Conservation (phyloP, 2,113 vertebrate genomes). For the Camelus dromedarius region DNA sequence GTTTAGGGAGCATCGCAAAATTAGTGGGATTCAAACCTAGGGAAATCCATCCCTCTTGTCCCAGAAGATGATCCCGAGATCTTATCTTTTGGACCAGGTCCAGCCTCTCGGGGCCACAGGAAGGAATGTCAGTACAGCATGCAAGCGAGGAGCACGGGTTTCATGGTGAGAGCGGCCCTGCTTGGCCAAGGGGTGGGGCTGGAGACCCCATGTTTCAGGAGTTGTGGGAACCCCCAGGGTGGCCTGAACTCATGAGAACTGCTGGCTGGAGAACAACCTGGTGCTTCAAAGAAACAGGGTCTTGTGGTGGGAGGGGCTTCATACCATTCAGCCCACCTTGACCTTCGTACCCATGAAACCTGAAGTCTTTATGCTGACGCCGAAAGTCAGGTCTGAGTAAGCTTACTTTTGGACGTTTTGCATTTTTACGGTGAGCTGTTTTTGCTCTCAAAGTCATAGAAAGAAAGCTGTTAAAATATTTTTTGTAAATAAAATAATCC, state of each 20-base stretch:
- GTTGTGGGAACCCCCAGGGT: too few species aligned
- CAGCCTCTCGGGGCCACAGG: accelerated
- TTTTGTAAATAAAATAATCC: not conserved
- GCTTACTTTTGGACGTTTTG: not conserved
- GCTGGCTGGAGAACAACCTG: not conserved
- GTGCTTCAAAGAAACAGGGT: not conserved
- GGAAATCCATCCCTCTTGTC: not conserved
- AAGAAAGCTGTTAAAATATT: not conserved
- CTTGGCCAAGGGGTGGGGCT: accelerated
- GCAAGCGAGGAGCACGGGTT: accelerated
- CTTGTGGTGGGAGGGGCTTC: not conserved
- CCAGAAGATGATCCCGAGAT: accelerated
- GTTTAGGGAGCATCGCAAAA: not conserved
- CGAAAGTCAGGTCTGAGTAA: not conserved
- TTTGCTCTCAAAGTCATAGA: not conserved
- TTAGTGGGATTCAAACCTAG: not conserved
- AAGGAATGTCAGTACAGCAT: accelerated
- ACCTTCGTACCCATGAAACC: not conserved
- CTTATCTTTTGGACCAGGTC: not conserved
- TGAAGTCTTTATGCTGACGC: not conserved
- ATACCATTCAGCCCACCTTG: too few species aligned
- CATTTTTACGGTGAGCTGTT: not conserved
- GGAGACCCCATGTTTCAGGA: not conserved
- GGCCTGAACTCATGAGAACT: not conserved
- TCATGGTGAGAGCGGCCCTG: not conserved